A percentile compares a stretch with the other conserved stretches of the same genome.
Evolutionary conservation across 2,888 invertebrate species (phyloP).

Genomic region (Caenorhabditis drosophilae): DNA sequence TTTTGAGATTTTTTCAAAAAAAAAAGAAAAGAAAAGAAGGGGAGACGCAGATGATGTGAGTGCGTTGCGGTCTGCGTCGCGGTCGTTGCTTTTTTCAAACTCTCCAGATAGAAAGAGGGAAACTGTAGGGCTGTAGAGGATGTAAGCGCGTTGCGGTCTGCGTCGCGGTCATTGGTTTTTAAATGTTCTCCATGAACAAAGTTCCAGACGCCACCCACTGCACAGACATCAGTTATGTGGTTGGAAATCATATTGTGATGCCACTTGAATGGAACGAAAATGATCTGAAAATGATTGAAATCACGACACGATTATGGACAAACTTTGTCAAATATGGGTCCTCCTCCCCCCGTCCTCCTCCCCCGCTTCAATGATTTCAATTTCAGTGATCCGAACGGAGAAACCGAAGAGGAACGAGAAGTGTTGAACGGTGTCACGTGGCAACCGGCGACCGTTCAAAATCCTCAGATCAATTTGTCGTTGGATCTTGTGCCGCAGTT

Average conservation of each 20-base stretch:
- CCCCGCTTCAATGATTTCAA: too few relatives aligned
- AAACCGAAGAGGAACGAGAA: conserved; percentile 6
- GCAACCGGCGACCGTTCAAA: conserved; percentile 30
- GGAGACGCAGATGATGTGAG: too few relatives aligned
- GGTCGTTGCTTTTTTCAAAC: too few relatives aligned
- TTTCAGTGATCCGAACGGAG: conserved; percentile 40
- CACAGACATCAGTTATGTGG: conserved; percentile 58
- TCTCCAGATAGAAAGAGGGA: too few relatives aligned
- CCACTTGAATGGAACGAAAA: conserved; percentile 51
- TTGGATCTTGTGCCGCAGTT: conserved; percentile 20
- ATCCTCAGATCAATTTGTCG: conserved; percentile 28
- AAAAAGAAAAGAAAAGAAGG: too few relatives aligned
- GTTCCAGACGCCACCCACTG: conserved; percentile 61
- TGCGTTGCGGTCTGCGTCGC: too few relatives aligned
- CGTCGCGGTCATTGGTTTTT: too few relatives aligned
- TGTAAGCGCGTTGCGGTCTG: too few relatives aligned
- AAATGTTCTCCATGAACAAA: not conserved
- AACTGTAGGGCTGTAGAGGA: too few relatives aligned
- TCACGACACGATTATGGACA: conserved; percentile 52
- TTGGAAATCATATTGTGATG: conserved; percentile 57
- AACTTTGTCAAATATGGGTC: conserved; percentile 63
- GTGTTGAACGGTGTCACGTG: conserved; percentile 15
- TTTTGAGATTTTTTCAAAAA: too few relatives aligned
- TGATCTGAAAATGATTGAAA: conserved; percentile 52
- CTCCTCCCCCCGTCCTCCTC: too few relatives aligned